Conservation (phyloP, 2,888 invertebrate genomes). For the Ptychoptera albimana region DNA sequence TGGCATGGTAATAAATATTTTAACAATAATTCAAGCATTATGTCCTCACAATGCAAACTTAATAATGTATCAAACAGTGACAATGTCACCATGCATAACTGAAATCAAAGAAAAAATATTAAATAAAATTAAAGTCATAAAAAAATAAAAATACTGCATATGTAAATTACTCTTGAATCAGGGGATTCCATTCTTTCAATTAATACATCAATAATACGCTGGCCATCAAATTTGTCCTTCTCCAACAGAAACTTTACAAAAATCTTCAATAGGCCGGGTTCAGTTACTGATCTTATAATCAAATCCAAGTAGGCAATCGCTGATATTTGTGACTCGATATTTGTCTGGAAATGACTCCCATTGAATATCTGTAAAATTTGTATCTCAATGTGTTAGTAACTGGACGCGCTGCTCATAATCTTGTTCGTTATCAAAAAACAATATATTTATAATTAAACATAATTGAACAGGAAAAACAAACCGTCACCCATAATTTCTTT, state of each 20-base stretch:
- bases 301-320: conserved; percentile 89
- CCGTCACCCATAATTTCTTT: too few species aligned
- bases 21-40: conserved; percentile 81
- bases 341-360: conserved; percentile 54
- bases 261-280: conserved; percentile 65
- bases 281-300: conserved; percentile 71
- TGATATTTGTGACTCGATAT: conserved; percentile 75
- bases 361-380: conserved; percentile 29
- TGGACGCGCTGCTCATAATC: neutral
- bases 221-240: conserved; percentile 69
- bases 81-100: conserved; percentile 75
- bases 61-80: conserved; percentile 82
- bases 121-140: neutral
- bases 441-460: too few species aligned
- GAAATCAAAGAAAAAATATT: conserved; percentile 16
- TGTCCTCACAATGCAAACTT: conserved; percentile 87
- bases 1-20: conserved; percentile 69
- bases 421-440: neutral
- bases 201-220: conserved; percentile 65
- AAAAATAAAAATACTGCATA: conserved; percentile 2
- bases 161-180: conserved; percentile 47
- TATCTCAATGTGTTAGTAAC: neutral
- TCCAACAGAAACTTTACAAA: conserved; percentile 73
- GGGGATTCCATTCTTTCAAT: conserved; percentile 59
- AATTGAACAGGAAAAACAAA: too few species aligned